Conservation (phyloP, 2,113 vertebrate species). For the Mus pahari region DNA sequence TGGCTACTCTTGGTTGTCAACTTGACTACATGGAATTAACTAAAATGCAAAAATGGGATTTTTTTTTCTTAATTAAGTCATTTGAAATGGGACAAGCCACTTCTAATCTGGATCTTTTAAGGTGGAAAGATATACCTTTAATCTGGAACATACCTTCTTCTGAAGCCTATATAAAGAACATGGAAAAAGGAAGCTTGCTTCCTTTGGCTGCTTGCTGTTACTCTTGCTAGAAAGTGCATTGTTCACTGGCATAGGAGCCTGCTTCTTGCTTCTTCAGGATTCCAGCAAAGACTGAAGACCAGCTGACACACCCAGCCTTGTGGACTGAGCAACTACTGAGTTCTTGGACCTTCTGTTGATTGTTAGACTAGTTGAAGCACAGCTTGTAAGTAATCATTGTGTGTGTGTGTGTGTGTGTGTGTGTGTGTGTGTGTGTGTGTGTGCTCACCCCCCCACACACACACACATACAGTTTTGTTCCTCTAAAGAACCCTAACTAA, state of each 20-base stretch:
- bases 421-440: fast-evolving
- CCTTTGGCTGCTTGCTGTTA: neutral
- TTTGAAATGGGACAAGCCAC: neutral
- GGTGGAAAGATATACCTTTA: neutral
- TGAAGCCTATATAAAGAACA: neutral
- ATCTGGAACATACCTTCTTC: neutral
- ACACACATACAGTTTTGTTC: neutral
- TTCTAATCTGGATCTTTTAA: neutral
- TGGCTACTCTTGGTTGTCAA: neutral
- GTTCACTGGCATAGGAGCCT: neutral
- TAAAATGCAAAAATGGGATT: neutral
- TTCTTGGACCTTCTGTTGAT: neutral
- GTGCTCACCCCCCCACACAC: too few species aligned
- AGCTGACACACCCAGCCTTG: neutral
- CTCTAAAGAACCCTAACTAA: neutral
- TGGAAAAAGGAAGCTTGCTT: neutral
- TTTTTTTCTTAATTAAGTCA: neutral
- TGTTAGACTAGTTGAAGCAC: neutral
- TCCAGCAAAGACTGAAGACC: neutral
- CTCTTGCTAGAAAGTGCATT: neutral
- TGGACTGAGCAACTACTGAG: neutral
- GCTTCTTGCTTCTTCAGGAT: neutral
- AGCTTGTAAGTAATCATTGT: neutral
- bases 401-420: fast-evolving
- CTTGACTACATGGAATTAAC: neutral